Evolutionary conservation across 2,113 vertebrate species (phyloP).

Genomic region (Paedocypris sp.): DNA sequence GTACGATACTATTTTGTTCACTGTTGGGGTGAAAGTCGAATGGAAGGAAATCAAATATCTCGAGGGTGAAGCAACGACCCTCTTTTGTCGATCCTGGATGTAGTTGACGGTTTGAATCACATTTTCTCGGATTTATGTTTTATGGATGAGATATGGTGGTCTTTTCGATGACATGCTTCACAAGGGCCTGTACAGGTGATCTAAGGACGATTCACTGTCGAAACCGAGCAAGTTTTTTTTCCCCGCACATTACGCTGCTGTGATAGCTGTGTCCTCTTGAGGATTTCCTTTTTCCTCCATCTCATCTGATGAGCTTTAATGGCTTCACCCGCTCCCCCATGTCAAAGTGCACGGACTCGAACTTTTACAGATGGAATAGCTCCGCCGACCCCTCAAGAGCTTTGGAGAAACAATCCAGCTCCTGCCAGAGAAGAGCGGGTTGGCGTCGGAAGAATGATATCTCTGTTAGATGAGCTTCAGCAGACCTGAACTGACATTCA

Average conservation of each 20-base stretch:
- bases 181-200: background rate
- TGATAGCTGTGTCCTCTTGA: no score
- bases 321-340: background rate
- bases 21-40: conserved; percentile 26
- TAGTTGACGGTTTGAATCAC: conserved; percentile 56
- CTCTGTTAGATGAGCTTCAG: background rate
- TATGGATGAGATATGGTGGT: conserved; percentile 50
- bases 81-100: conserved; percentile 30
- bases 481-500: background rate
- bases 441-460: background rate
- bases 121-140: conserved; percentile 44
- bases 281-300: no score
- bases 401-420: background rate
- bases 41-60: conserved; percentile 28
- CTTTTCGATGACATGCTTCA: conserved; percentile 10
- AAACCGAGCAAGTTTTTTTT: no score
- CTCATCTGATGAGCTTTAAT: background rate
- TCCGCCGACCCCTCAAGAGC: background rate
- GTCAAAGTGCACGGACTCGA: conserved; percentile 25
- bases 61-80: background rate
- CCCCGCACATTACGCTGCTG: no score
- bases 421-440: background rate
- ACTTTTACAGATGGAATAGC: background rate
- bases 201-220: background rate
- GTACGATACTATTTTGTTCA: background rate